Base-by-base conservation (phyloP, 2,113 vertebrate species). In the Platichthys stellatus region DNA sequence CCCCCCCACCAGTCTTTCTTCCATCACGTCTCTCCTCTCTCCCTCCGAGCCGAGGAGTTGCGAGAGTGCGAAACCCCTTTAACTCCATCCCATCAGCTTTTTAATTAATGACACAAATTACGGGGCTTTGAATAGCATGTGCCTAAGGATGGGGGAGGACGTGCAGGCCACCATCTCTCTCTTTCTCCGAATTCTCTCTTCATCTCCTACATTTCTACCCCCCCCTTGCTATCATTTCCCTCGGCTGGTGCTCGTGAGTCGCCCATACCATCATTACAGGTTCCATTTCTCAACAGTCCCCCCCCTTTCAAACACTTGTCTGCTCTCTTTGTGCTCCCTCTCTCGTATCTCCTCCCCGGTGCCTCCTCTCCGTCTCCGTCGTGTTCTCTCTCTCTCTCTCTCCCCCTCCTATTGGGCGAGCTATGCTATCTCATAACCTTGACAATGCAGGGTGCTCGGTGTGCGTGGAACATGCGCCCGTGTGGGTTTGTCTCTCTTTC, bases 41-140 rank as follows among this genome's bases (percentile, higher is more conserved):
- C 47, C 53, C 20, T 75, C 54, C 75, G 74, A 63, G 47, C 75
- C 21, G 35, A 82, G 63, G 69, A 86, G 74, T 63, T 86, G 72
- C 71, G 28, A 81, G 83, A 85, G 77, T 78, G 72, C 78, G 84
- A 80, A 81, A 2, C 80, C 86, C 81, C 80, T 86, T 86, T 80
- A 88, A 91, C 88, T 83, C 80, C 70, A 85, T 81, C 87, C 88
- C 81, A 88, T 92, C 87, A 87, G 71, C 83, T 87, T 89, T 86
- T 92, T 92, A 92, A 94, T 93, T 91, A 93, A 93, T 92, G 89
- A 90, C 91, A 87, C 89, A 87, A 92, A 92, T 91, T 92, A 94
- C 78, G 78, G 70, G 78, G 83, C 89, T 90, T 90, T 90, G 89
- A 91, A 90, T 90, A 92, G 90, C 88, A 90, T 88, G 89, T 85